Conservation (phyloP, 2,797 vertebrate genomes). For the Streptopelia turtur region DNA sequence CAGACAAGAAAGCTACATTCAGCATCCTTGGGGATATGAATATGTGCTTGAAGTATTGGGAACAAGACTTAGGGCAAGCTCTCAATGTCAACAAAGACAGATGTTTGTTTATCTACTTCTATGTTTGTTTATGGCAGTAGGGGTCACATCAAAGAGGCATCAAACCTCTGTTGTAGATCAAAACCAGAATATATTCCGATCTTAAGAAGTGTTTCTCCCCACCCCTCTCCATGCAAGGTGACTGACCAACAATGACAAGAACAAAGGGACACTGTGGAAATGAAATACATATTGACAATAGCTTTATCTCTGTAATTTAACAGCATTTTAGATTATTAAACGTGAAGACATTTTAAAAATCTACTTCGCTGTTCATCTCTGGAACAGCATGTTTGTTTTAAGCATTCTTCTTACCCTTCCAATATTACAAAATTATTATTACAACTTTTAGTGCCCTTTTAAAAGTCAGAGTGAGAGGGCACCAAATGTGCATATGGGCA, state of each 20-base stretch:
- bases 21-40: background rate
- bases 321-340: constrained; percentile 61
- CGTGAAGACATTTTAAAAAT: constrained; percentile 18
- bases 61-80: background rate
- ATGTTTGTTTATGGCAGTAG: background rate
- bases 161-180: constrained; percentile 22
- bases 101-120: constrained; percentile 5
- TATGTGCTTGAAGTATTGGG: background rate
- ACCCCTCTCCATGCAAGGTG: background rate
- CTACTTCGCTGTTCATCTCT: background rate
- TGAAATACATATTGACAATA: constrained; percentile 18
- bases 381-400: background rate
- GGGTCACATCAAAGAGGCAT: background rate
- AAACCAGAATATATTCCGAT: background rate
- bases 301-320: constrained; percentile 46
- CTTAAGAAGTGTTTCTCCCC: background rate
- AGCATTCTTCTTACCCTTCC: background rate
- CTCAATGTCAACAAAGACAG: background rate
- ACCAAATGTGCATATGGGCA: background rate
- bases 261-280: constrained; percentile 60
- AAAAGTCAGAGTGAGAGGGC: background rate
- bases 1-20: background rate
- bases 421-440: background rate
- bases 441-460: background rate
- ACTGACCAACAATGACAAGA: constrained; percentile 1